Base-by-base conservation (phyloP, 2,888 invertebrate genomes). In the Ditula angustiorana region DNA sequence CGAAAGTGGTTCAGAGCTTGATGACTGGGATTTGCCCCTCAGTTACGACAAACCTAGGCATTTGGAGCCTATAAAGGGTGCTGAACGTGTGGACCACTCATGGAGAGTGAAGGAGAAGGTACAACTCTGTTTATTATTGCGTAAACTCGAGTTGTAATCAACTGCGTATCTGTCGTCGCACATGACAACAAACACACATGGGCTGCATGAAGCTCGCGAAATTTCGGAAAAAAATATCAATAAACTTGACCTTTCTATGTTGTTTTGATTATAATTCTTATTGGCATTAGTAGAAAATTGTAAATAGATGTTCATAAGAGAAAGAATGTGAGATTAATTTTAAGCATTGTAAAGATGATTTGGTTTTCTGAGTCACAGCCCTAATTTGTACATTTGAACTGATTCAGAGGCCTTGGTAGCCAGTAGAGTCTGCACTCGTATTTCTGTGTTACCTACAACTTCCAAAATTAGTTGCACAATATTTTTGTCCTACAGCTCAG, bases 61-160 rank as follows among this genome's bases (percentile, higher is more conserved):
- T 72, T 76, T 82, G 62, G 93, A 92, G 75, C 82, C 86, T 59
- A 91, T 93, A 69, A 88, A 89, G 72, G 92, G 90, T 7, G 82
- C 84, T 33, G 90, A 92, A 49, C 97, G 98, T 78, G 94, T 94
- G 63, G 96, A 97, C 76, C 97, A 97, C 78, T 95, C 96, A 69
- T 99, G 98, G 98, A 94, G 98, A 75, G 97, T 98, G 93, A 97
- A 98, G 85, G 98, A 98, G 84, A 95, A 98, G 94, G 97, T 97
- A 85, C 81, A 88, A 35, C 63, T 50, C 37, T 62, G 67, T 59
- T 50, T 26, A 58, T 68, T 61, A 53, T 66, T 56, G 62, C 56
- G 44, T 70, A 74, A 75, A 74, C 52, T 67, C 64, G 23, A 44
- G 63, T 33, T 49, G 67, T 59, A 67, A 70, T 64, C 69, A 77